Evolutionary conservation across 2,113 vertebrate genomes (phyloP).

Genomic region (Pterocles orientalis): DNA sequence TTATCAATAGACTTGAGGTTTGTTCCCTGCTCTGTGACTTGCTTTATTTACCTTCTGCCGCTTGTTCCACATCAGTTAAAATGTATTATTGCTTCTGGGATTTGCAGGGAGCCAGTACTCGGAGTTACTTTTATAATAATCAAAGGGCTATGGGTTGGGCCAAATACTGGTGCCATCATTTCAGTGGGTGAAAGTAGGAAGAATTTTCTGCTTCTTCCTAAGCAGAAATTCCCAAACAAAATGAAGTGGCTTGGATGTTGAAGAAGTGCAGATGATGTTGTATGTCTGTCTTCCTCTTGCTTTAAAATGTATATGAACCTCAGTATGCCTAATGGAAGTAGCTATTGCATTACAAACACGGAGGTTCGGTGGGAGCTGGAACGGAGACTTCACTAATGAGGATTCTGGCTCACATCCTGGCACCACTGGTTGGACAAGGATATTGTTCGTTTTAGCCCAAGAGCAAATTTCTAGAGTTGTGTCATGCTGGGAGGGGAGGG

Average conservation of each 20-base stretch:
- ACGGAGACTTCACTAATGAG: not conserved
- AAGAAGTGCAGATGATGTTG: not conserved
- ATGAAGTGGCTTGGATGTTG: not conserved
- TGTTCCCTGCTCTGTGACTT: not conserved
- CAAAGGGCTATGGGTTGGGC: not conserved
- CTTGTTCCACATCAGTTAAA: not conserved
- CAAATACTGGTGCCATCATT: not conserved
- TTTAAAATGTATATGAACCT: not conserved
- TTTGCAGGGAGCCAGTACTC: not conserved
- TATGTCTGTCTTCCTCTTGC: not conserved
- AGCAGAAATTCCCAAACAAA: not conserved
- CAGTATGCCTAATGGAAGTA: not conserved
- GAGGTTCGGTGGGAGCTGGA: not conserved
- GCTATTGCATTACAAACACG: rapidly evolving
- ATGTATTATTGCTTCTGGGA: not conserved
- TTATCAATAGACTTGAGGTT: not conserved
- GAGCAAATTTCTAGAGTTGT: slow-evolving; percentile 44
- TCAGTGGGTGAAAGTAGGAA: not conserved
- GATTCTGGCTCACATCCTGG: slow-evolving; percentile 48
- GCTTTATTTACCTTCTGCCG: not conserved
- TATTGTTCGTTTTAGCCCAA: slow-evolving; percentile 33
- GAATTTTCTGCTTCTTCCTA: not conserved
- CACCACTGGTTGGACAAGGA: slow-evolving; percentile 57
- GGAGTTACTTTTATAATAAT: not conserved
- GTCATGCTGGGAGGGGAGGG: slow-evolving; percentile 20